These are phyloP conservation scores for Procavia capensis DNA, from an alignment of 2,113 vertebrate genomes.

Conservation along the genomic window DNA sequence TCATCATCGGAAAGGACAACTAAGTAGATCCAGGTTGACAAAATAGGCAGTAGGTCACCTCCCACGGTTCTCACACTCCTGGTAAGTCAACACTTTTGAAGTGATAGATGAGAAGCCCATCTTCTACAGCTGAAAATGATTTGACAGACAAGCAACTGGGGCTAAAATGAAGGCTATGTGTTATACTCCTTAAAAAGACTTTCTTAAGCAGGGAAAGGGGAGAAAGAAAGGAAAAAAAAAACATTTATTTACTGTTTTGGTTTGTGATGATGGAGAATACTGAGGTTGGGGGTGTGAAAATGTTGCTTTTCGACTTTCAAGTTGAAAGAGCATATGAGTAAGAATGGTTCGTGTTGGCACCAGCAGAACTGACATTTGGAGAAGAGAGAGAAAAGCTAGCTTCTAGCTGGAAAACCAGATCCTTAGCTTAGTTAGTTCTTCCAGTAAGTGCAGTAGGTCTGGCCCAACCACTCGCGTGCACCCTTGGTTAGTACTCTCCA, in stretches of 20 bases:
- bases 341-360: constrained; percentile 49
- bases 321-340: neutral
- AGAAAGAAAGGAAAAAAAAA: constrained; percentile 30
- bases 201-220: neutral
- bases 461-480: neutral
- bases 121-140: neutral
- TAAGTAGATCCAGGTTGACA: neutral
- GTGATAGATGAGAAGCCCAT: neutral
- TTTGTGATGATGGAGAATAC: neutral
- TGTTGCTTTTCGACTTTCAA: constrained; percentile 18
- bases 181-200: neutral
- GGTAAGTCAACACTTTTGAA: constrained; percentile 1
- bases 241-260: neutral
- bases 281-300: constrained; percentile 10
- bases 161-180: neutral
- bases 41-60: neutral
- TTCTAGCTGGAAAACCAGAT: neutral
- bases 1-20: neutral
- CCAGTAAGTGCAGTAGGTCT: neutral
- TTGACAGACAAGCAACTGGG: neutral
- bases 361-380: constrained; percentile 35
- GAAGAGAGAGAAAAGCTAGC: constrained; percentile 21
- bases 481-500: constrained; percentile 54
- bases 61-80: neutral
- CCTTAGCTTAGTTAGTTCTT: neutral